Evolutionary conservation across 2,113 vertebrate genomes (phyloP).

Genomic region (Tympanuchus pallidicinctus): DNA sequence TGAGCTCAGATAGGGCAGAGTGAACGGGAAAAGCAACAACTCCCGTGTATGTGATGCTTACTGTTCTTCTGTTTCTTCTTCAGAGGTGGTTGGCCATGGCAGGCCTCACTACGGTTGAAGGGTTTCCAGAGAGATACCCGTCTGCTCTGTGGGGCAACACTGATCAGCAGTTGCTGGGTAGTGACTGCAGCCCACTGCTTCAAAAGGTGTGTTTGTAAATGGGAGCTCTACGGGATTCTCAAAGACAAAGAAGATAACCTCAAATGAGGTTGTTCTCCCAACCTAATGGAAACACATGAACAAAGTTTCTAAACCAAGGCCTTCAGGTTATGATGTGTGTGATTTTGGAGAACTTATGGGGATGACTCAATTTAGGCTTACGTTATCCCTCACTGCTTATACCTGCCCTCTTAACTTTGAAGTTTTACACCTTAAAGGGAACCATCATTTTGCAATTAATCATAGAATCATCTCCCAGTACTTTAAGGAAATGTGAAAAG

Average conservation of each 20-base stretch:
- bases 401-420: conserved; percentile 7
- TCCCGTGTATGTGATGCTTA: not conserved
- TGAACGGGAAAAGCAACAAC: not conserved
- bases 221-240: rapidly evolving
- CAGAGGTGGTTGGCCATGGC: conserved; percentile 92
- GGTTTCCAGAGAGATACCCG: conserved; percentile 78
- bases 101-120: conserved; percentile 86
- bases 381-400: not conserved
- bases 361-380: not conserved
- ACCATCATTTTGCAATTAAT: not conserved
- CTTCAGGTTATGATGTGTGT: not conserved
- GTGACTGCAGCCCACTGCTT: conserved; percentile 91
- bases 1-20: not conserved
- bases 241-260: not conserved
- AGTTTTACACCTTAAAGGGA: not conserved
- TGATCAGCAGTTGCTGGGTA: conserved; percentile 91
- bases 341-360: not conserved
- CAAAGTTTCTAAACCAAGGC: not conserved
- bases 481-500: not conserved
- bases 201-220: conserved; percentile 79
- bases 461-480: not conserved
- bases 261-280: not conserved
- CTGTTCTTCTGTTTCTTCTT: not conserved
- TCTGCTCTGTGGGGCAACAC: conserved; percentile 87
- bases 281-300: not conserved